These are phyloP conservation scores for Drosophila biarmipes DNA, from an alignment of 1,140 invertebrate species.

Conservation along the genomic window DNA sequence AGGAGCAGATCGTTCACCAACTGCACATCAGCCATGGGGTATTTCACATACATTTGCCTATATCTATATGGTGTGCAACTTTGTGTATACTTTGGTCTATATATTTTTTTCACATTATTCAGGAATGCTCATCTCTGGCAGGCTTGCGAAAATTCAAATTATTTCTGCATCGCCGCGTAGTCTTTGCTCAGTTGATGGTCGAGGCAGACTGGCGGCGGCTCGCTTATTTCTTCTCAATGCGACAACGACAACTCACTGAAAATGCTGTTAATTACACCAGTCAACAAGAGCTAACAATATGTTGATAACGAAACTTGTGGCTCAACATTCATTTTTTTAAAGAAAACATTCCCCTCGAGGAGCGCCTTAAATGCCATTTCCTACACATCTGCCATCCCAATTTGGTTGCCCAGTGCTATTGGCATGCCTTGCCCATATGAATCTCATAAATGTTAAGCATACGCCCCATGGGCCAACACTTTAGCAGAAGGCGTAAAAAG, in stretches of 20 bases:
- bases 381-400: not conserved
- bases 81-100: conserved; percentile 5
- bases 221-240: conserved; percentile 49
- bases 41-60: conserved; percentile 82
- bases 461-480: conserved; percentile 53
- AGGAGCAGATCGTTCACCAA: conserved; percentile 78
- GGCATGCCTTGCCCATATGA: conserved; percentile 57
- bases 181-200: conserved; percentile 72
- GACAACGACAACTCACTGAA: conserved; percentile 36
- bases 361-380: conserved; percentile 3
- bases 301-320: not conserved
- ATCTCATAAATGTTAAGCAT: conserved; percentile 73
- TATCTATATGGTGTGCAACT: conserved; percentile 35
- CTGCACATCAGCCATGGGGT: conserved; percentile 79
- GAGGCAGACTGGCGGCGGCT: conserved; percentile 54
- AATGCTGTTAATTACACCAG: conserved; percentile 69
- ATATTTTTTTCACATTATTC: conserved; percentile 30
- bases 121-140: conserved; percentile 5
- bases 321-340: not conserved
- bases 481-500: conserved; percentile 34
- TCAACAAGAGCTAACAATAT: conserved; percentile 28
- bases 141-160: conserved; percentile 51
- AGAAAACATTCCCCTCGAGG: not conserved
- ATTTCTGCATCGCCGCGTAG: conserved; percentile 42
- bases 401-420: conserved; percentile 37